Evolutionary conservation across 2,797 vertebrate species (phyloP), one percentile per base, ranked within the genome.

Genomic region (Spatula versicolor): DNA sequence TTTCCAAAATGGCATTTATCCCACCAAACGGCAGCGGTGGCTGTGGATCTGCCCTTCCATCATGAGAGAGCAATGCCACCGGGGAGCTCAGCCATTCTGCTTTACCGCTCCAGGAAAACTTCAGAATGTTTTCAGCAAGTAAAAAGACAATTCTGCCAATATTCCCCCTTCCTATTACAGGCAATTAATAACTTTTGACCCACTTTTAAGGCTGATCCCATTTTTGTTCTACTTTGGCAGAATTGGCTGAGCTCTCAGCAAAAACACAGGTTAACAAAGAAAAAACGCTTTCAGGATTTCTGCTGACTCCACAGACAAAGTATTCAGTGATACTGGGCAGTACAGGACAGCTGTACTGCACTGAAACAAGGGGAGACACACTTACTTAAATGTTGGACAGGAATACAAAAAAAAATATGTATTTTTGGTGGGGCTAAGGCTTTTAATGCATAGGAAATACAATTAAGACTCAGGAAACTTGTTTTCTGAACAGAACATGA

Each of bases 21-120:
- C 60, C 0, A 2, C 39, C 3, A 13, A 74, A 64, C 76, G 55
- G 63, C 64, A 59, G 46, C 21, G 77, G n/a, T 1, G 11, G 71
- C 22, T 81, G 30, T 1, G 5, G 64, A 68, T 72, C 54, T 59
- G 77, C 66, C 35, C 58, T 77, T 93, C 33, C 16, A 50, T 30
- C 9, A 0, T 0, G 7, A n/a, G 46, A 56, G 54, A 90, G 74
- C 7, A 31, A 60, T 5, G 8, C 30, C 3, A 7, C 21, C 3
- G 6, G 43, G 81, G 86, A 78, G 8, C 71, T 67, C 52, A 76
- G 79, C 30, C 55, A 52, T 68, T 22, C 30, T 35, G 13, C 59
- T 58, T 52, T 43, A 41, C 26, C 0, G 1, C 30, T 22, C 22
- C 0, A 0, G 55, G 18, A 85, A n/a, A 55, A 50, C n/a, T 35